A percentile compares a stretch with the other conserved stretches of the same genome.
Evolutionary conservation across 2,113 vertebrate genomes (phyloP).

Genomic region (Tonatia bakeri): DNA sequence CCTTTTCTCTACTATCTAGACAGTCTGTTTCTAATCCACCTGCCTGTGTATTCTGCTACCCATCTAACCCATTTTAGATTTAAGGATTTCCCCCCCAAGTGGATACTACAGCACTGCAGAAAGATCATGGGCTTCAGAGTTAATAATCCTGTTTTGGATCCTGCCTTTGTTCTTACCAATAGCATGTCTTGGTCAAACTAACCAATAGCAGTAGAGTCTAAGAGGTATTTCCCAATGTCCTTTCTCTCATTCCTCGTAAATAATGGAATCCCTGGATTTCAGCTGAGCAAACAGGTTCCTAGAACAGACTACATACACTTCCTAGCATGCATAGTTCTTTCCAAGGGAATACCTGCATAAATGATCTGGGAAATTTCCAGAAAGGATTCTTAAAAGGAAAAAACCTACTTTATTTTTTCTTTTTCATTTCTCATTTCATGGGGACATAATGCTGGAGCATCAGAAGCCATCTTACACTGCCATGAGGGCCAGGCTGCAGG

Average conservation of each 20-base stretch:
- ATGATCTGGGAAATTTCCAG: neutral
- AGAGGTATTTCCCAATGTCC: neutral
- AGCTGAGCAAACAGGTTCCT: neutral
- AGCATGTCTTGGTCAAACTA: neutral
- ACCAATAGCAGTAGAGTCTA: neutral
- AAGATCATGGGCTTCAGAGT: neutral
- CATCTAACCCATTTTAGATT: neutral
- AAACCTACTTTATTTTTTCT: neutral
- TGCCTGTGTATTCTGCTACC: neutral
- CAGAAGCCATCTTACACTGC: neutral
- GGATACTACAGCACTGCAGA: neutral
- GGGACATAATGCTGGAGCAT: neutral
- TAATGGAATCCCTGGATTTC: neutral
- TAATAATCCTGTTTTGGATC: neutral
- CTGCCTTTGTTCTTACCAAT: neutral
- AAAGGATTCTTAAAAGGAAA: neutral
- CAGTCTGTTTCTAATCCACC: neutral
- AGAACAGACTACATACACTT: neutral
- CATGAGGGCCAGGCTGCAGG: neutral
- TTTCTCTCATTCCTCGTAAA: neutral
- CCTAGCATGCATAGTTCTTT: neutral
- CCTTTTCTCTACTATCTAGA: neutral
- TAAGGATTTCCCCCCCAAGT: neutral
- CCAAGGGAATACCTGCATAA: neutral
- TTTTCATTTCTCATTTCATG: constrained; percentile 9